Evolutionary conservation across 2,113 vertebrate genomes (phyloP).

Genomic region (Elaphurus davidianus): DNA sequence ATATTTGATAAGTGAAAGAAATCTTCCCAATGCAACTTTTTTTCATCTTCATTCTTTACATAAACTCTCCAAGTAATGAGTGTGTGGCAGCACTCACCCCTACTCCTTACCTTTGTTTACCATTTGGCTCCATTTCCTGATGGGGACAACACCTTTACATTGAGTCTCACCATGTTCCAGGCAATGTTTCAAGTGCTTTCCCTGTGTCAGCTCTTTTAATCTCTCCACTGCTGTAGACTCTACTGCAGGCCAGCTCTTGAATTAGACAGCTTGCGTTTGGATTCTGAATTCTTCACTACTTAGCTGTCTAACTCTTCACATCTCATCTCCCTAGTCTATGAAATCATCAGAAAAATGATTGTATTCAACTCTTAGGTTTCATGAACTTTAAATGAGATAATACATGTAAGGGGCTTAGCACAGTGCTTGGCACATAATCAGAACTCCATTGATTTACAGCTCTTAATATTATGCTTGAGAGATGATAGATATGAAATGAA

Average conservation of each 20-base stretch:
- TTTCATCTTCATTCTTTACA: not conserved
- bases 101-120: not conserved
- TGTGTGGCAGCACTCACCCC: fast-evolving
- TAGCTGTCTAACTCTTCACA: not conserved
- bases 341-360: not conserved
- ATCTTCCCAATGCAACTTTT: not conserved
- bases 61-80: not conserved
- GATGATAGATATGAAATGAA: not conserved
- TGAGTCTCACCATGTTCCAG: not conserved
- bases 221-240: not conserved
- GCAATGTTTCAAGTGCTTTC: not conserved
- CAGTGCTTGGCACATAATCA: not conserved
- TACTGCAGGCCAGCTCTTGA: not conserved
- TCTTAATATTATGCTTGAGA: not conserved
- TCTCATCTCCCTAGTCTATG: not conserved
- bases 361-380: not conserved
- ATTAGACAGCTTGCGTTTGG: not conserved
- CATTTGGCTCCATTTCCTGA: not conserved
- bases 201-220: not conserved
- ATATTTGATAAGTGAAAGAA: slow-evolving; percentile 20
- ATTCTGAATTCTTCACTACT: not conserved
- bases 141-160: fast-evolving
- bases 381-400: not conserved
- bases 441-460: not conserved
- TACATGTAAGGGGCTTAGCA: not conserved